Evolutionary conservation across 2,888 invertebrate species (phyloP).

Genomic region (Torymus tubicola): DNA sequence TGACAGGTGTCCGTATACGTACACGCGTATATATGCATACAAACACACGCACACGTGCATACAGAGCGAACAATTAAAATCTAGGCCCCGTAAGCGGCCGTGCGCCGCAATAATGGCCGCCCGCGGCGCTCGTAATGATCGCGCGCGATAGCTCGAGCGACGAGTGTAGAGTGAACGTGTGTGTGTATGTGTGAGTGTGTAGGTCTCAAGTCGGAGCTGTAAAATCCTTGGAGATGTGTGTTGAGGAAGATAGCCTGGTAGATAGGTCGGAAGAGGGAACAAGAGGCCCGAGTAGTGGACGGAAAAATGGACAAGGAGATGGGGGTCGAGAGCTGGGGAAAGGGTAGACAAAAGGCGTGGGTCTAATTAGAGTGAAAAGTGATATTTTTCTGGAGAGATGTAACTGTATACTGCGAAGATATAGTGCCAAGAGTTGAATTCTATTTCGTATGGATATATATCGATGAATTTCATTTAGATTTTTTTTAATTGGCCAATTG

Average conservation of each 20-base stretch:
- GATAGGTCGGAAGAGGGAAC: slow-evolving; percentile 3
- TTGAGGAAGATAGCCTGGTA: not conserved
- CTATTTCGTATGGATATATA: no score
- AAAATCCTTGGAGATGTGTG: slow-evolving; percentile 17
- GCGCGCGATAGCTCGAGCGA: slow-evolving; percentile 28
- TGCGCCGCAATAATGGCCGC: slow-evolving; percentile 61
- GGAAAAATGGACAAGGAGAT: slow-evolving; percentile 13
- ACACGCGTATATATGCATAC: no score
- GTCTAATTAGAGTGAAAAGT: no score
- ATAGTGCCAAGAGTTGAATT: no score
- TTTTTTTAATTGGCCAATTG: no score
- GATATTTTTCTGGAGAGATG: no score
- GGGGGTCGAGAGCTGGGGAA: not conserved
- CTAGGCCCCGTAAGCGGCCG: slow-evolving; percentile 54
- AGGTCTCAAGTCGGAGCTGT: not conserved
- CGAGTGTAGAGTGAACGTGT: no score
- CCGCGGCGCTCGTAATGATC: slow-evolving; percentile 51
- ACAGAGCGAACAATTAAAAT: slow-evolving; percentile 66
- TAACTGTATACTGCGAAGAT: no score
- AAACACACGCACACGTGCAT: no score
- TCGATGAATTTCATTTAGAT: no score
- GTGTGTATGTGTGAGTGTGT: no score
- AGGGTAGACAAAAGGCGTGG: no score
- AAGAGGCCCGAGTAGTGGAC: not conserved
- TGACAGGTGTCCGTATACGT: slow-evolving; percentile 69